These are phyloP conservation scores for Aphelocoma coerulescens DNA, from an alignment of 2,113 vertebrate species.

Conservation along the genomic window DNA sequence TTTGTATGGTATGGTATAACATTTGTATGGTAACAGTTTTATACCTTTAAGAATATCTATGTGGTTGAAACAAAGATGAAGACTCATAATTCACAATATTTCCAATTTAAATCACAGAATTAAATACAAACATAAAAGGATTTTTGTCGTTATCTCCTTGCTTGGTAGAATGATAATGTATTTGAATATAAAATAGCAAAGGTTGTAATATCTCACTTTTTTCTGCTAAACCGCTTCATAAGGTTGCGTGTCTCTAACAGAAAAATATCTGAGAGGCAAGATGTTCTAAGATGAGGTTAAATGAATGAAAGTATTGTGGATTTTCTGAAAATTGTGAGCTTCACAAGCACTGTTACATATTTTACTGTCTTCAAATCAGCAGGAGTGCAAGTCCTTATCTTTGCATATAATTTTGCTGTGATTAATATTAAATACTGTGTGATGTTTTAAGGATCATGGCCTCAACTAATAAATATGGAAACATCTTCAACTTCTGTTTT, in stretches of 20 bases:
- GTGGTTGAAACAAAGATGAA: background rate
- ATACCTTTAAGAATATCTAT: background rate
- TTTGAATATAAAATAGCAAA: background rate
- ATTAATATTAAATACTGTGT: background rate
- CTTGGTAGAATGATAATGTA: background rate
- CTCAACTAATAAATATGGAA: background rate
- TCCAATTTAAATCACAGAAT: background rate
- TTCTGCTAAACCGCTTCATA: background rate
- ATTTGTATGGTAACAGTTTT: background rate
- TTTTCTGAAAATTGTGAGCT: background rate
- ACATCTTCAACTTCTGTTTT: background rate
- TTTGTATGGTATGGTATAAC: background rate
- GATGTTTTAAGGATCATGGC: background rate
- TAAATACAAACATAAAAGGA: constrained; percentile 38
- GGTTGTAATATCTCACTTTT: background rate
- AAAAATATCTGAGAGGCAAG: background rate
- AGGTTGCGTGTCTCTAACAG: background rate
- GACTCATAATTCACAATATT: background rate
- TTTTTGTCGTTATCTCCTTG: constrained; percentile 10
- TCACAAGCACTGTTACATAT: background rate
- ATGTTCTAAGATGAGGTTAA: constrained; percentile 3
- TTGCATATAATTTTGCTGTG: background rate
- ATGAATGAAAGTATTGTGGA: background rate
- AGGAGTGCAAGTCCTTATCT: background rate
- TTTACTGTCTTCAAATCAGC: background rate